Evolutionary conservation across 2,797 vertebrate species (phyloP).

Genomic region (Oreortyx pictus): DNA sequence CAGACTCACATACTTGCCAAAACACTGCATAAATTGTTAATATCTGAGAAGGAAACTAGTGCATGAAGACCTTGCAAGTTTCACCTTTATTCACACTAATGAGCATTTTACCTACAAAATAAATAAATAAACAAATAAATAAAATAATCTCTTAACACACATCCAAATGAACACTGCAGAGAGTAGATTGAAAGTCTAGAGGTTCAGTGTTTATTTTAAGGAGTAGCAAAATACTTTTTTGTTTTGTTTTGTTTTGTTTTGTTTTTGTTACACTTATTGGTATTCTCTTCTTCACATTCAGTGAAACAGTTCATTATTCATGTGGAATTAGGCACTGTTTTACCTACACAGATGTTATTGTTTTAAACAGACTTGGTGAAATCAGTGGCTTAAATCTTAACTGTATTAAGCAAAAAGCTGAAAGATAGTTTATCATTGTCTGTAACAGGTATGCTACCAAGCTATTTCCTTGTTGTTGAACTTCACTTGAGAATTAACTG

Average conservation of each 20-base stretch:
- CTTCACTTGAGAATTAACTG: slow-evolving; percentile 44
- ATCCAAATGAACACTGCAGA: background rate
- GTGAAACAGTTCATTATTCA: background rate
- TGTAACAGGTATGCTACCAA: slow-evolving; percentile 1
- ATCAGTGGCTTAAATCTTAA: slow-evolving; percentile 44
- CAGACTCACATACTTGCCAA: background rate
- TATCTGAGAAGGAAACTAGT: background rate
- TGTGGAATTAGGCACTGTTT: background rate
- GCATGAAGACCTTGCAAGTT: background rate
- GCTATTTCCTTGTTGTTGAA: background rate
- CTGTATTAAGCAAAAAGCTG: slow-evolving; percentile 1
- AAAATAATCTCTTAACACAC: background rate
- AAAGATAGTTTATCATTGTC: slow-evolving; percentile 15
- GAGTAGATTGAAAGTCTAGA: background rate
- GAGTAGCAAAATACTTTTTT: background rate
- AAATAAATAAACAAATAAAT: background rate
- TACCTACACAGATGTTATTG: background rate
- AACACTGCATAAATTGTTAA: background rate
- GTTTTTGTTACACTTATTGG: background rate
- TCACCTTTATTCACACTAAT: background rate
- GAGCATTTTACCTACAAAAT: background rate
- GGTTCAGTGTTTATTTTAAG: background rate
- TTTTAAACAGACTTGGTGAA: slow-evolving; percentile 12
- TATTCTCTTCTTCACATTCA: background rate
- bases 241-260: background rate